Percentiles rank a stretch among this genome's conserved stretches.
phyloP scores from a whole-genome alignment of 2,113 vertebrate species.

The Syrmaticus mikado region DNA sequence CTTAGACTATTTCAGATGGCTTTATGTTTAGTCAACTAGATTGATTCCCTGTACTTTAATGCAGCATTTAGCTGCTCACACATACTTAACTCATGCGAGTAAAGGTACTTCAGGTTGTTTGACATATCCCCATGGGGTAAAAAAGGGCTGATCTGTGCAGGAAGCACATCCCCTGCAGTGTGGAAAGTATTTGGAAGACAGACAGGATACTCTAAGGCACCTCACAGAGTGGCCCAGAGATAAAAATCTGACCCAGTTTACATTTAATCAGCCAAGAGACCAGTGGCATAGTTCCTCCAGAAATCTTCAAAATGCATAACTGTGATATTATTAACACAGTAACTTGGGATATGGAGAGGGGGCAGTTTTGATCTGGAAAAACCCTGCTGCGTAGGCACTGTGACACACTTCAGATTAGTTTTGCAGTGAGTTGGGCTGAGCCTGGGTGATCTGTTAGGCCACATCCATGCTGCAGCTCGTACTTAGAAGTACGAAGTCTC shows the following conservation, averaged over 20 bases:
- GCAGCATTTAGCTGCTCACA: background rate
- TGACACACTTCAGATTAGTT: background rate
- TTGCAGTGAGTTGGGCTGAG: background rate
- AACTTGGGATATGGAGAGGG: background rate
- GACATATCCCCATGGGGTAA: background rate
- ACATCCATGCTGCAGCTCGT: background rate
- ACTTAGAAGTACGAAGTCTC: background rate
- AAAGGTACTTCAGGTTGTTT: background rate
- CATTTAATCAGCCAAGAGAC: background rate
- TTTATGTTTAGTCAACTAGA: background rate
- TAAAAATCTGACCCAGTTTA: background rate
- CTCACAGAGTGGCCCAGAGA: background rate
- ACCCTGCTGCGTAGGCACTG: background rate
- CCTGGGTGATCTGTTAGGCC: background rate
- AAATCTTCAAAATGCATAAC: background rate
- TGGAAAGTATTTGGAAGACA: background rate
- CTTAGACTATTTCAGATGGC: fast-evolving
- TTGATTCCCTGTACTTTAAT: background rate
- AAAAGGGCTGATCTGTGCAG: background rate
- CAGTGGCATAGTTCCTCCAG: background rate
- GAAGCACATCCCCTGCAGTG: background rate
- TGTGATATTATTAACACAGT: background rate
- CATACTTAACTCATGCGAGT: background rate
- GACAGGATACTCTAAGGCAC: background rate
- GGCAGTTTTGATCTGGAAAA: background rate